These are phyloP conservation scores for Heliothis virescens DNA, from an alignment of 1,140 invertebrate species.

Conservation along the genomic window DNA sequence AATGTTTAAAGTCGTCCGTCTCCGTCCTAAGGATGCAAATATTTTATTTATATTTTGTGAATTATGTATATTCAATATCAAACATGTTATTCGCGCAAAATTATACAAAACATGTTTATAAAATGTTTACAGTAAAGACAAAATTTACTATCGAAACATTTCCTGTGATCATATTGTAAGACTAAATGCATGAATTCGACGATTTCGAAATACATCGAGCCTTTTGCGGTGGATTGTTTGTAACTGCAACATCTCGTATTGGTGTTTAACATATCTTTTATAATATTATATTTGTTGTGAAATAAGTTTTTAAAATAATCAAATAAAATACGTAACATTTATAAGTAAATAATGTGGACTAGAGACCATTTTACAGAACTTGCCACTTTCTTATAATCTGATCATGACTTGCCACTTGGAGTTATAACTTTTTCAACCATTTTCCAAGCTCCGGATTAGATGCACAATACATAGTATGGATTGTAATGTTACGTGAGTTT, in stretches of 20 bases:
- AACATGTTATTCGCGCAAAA: slow-evolving; percentile 39
- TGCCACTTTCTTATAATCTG: slow-evolving; percentile 27
- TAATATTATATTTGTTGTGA: slow-evolving; percentile 3
- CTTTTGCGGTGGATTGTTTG: slow-evolving; percentile 8
- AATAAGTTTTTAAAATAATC: background rate
- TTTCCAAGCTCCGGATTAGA: slow-evolving; percentile 1
- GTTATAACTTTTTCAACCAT: slow-evolving; percentile 5
- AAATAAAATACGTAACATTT: background rate
- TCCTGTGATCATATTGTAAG: slow-evolving; percentile 42
- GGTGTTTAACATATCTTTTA: slow-evolving; percentile 30
- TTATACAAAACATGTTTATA: slow-evolving; percentile 24
- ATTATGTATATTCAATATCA: slow-evolving; percentile 18
- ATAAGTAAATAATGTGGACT: background rate
- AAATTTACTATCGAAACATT: slow-evolving; percentile 23
- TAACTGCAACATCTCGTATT: slow-evolving; percentile 10
- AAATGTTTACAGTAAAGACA: slow-evolving; percentile 33
- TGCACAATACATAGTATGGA: slow-evolving; percentile 42
- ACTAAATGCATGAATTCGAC: slow-evolving; percentile 36
- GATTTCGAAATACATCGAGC: slow-evolving; percentile 45
- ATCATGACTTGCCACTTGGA: slow-evolving; percentile 34
- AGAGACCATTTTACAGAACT: background rate
- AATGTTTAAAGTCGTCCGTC: slow-evolving; percentile 31
- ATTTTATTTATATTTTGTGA: slow-evolving; percentile 48
- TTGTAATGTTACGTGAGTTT: slow-evolving; percentile 41
- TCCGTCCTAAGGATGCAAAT: slow-evolving; percentile 50